Evolutionary conservation across 2,113 vertebrate genomes (phyloP), one percentile per base, ranked within the genome.

Genomic region (Gobiocypris rarus): DNA sequence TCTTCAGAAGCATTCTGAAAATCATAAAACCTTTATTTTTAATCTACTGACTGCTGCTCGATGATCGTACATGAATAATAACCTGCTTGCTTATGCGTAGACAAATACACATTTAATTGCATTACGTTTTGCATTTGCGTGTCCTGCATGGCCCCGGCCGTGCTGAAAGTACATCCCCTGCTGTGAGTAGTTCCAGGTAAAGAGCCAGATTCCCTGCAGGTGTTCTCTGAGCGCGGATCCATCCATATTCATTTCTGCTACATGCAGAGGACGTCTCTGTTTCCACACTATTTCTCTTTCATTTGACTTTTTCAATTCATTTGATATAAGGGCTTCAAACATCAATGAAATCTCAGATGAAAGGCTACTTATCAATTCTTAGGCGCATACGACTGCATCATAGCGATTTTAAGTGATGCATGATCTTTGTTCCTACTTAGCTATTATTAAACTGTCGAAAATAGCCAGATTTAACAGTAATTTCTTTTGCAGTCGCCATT

Each of bases 201-300:
- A 28, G 70, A 71, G 63, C 77, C 70, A 56, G 77, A 81, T 73
- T 75, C 83, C 78, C 86, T 34, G 76, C 83, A 41, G 34, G 45
- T 75, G 50, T 34, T 26, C 70, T 75, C 69, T 86, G 84, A 56
- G 59, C 63, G 6, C 26, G 4, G 61, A 75, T 77, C 59, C 48
- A 84, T 87, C 86, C 86, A 84, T 80, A 87, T 87, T 87, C 76
- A 84, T 87, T 69, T 54, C 26, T 58, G 69, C 76, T 56, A 10
- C 85, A 81, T 19, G 59, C 82, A 81, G 82, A 81, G 82, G 54
- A 86, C 67, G 31, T 41, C 63, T 79, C 56, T 63, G 24, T 73
- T 38, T 83, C 70, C 56, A 31, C 73, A 63, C 71, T 75, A 52
- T 67, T 77, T 77, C 63, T 70, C 48, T 58, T 70, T 70, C 74